Evolutionary conservation across 2,888 invertebrate genomes (phyloP).

Genomic region (Lathronympha strigana): DNA sequence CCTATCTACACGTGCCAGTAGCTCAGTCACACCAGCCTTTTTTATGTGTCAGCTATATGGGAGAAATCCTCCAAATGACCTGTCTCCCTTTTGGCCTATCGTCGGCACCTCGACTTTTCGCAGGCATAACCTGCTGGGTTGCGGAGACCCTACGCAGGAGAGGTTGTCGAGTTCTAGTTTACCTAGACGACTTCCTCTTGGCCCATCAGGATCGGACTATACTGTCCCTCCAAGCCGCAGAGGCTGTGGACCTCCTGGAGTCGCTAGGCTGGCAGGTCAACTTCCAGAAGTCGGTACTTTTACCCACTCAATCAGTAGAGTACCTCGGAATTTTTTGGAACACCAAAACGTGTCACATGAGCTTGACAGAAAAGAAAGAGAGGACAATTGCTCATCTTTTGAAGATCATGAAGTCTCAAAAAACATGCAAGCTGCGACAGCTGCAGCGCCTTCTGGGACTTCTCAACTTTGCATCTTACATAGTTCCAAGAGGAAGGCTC

Average conservation of each 20-base stretch:
- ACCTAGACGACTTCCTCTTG: constrained; percentile 38
- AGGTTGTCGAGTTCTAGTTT: constrained; percentile 30
- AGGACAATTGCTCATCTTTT: background rate
- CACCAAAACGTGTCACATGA: background rate
- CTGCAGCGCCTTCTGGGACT: constrained; percentile 14
- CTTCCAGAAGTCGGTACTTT: background rate
- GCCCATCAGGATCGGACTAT: constrained; percentile 17
- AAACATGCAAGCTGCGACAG: background rate
- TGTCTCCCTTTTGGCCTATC: constrained; percentile 25
- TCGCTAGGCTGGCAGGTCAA: background rate
- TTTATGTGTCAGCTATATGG: constrained; percentile 28
- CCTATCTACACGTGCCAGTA: background rate
- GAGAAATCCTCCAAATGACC: constrained; percentile 25
- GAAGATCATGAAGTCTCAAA: background rate
- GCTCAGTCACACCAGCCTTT: constrained; percentile 18
- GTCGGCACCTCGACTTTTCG: constrained; percentile 21
- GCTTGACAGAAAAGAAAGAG: background rate
- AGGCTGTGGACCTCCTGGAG: constrained; percentile 1
- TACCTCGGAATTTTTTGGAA: background rate
- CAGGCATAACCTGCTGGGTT: constrained; percentile 34
- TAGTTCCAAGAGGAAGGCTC: constrained; percentile 16
- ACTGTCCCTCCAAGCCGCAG: background rate
- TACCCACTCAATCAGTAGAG: background rate
- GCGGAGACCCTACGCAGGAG: constrained; percentile 30
- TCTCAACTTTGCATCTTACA: constrained; percentile 15